Conservation (phyloP, 2,113 vertebrate genomes). For the Poeciliopsis prolifica region DNA sequence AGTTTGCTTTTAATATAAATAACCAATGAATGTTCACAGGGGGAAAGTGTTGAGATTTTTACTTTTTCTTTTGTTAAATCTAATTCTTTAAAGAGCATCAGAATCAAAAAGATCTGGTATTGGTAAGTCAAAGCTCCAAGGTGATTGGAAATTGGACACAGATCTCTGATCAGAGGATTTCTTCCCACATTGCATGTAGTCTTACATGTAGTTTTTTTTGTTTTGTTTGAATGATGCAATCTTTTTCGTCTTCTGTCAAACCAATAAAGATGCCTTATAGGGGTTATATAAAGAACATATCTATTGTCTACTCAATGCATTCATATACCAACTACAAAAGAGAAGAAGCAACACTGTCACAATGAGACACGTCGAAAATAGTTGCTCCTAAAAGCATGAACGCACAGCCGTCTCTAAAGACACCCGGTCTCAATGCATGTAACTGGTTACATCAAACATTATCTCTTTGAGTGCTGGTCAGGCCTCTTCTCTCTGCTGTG, state of each 20-base stretch:
- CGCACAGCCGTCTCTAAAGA: constrained; percentile 15
- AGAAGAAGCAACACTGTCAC: constrained; percentile 6
- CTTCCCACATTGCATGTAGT: not conserved
- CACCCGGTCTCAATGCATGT: constrained; percentile 20
- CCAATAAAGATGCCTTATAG: not conserved
- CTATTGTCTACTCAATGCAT: not conserved
- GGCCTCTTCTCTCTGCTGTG: constrained; percentile 14
- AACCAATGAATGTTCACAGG: no score
- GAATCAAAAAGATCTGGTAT: no score
- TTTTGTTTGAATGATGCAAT: no score
- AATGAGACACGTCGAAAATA: constrained; percentile 11
- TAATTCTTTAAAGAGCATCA: no score
- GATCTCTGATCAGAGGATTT: no score
- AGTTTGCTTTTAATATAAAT: no score
- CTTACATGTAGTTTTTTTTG: no score
- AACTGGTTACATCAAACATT: constrained; percentile 44
- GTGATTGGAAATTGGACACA: no score
- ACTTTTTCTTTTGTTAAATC: no score
- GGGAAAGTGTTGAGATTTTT: no score
- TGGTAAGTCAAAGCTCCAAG: no score
- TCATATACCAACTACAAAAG: constrained; percentile 1
- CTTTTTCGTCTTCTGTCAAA: not conserved
- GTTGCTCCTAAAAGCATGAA: constrained; percentile 12
- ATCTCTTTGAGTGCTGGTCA: constrained; percentile 35
- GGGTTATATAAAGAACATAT: constrained; percentile 1